Evolutionary conservation across 2,888 invertebrate genomes (phyloP).

Genomic region (Choreutis nemorana): DNA sequence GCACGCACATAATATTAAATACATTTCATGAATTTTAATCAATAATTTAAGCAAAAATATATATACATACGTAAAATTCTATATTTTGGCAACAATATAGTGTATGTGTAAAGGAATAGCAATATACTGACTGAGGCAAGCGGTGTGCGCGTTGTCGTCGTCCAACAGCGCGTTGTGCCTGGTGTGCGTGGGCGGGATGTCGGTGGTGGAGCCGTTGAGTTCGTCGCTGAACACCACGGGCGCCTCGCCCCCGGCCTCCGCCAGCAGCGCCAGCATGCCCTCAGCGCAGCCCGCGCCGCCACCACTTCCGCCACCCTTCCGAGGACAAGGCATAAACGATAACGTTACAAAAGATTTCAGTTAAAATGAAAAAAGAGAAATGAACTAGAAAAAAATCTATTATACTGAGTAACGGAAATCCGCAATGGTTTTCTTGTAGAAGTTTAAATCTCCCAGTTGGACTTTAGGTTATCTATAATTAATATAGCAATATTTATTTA

Average conservation of each 20-base stretch:
- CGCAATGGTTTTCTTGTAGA: no score
- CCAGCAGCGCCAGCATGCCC: conserved; percentile 88
- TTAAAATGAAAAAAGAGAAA: not conserved
- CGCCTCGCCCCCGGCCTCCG: conserved; percentile 91
- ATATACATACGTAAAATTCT: no score
- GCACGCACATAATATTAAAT: not conserved
- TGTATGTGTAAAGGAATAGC: not conserved
- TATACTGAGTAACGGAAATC: no score
- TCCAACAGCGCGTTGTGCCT: conserved; percentile 79
- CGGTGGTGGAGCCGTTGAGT: conserved; percentile 67
- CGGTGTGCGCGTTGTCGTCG: conserved; percentile 91
- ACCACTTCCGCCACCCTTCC: conserved; percentile 9
- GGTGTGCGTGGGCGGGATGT: conserved; percentile 24
- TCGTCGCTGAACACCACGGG: conserved; percentile 97
- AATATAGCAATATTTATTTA: no score
- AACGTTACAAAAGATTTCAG: no score
- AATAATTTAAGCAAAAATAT: no score
- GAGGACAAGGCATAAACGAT: no score
- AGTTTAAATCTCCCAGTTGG: no score
- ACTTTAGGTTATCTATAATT: no score
- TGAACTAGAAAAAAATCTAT: conserved; percentile 1
- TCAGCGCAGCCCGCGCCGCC: conserved; percentile 35
- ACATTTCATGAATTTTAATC: no score
- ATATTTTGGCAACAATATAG: no score
- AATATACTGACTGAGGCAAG: conserved; percentile 84